A percentile compares a stretch with the other conserved stretches of the same genome.
phyloP scores from a whole-genome alignment of 2,888 invertebrate species.

The Callinectes sapidus region DNA sequence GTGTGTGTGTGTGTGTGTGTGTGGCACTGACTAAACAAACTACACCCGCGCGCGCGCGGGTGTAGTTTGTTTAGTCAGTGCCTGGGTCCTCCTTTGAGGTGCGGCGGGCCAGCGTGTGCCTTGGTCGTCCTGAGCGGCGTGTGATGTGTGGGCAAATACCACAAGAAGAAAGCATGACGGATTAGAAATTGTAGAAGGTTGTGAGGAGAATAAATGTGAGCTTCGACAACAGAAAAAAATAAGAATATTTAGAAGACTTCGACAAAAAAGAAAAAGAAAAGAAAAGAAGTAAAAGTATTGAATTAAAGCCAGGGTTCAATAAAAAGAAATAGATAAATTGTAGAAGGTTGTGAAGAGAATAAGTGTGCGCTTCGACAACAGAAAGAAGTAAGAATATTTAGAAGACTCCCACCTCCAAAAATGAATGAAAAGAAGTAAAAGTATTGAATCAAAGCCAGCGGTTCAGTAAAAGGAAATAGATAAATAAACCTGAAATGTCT shows the following conservation, averaged over 20 bases:
- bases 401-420: neutral
- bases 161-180: neutral
- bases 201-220: neutral
- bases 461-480: neutral
- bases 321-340: too few relatives aligned
- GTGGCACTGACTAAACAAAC: neutral
- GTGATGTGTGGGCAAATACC: neutral
- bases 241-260: neutral
- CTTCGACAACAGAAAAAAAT: neutral
- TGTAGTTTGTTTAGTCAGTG: too few relatives aligned
- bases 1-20: too few relatives aligned
- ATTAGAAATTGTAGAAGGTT: neutral
- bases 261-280: neutral
- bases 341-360: neutral
- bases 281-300: too few relatives aligned
- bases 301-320: too few relatives aligned
- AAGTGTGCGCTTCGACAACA: neutral
- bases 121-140: neutral
- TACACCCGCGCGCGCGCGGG: too few relatives aligned
- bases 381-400: neutral
- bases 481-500: neutral
- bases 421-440: neutral
- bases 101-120: neutral
- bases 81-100: too few relatives aligned
- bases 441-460: neutral